Conservation (phyloP, 2,888 invertebrate genomes). For the Caenorhabditis panamensis region DNA sequence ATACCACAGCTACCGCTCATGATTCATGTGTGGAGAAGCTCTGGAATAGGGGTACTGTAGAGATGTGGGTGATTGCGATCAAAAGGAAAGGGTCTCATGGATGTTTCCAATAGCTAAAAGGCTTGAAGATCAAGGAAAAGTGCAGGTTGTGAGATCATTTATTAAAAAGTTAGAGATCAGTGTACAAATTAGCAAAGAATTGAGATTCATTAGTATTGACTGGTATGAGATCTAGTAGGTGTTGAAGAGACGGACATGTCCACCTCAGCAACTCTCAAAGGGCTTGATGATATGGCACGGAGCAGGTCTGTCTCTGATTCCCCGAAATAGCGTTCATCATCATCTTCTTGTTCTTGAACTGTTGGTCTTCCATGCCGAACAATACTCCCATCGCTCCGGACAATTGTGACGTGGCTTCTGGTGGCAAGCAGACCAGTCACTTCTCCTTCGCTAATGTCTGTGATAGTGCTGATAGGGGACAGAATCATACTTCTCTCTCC, state of each 20-base stretch:
- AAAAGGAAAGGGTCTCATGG: background rate
- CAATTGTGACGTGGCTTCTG: constrained; percentile 22
- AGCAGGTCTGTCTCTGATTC: constrained; percentile 21
- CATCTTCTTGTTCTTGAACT: constrained; percentile 19
- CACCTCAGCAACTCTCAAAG: constrained; percentile 25
- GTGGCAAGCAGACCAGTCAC: background rate
- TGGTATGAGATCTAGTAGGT: constrained; percentile 21
- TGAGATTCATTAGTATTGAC: constrained; percentile 16
- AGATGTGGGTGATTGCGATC: no score
- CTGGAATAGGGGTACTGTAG: background rate
- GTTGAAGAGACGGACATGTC: constrained; percentile 36
- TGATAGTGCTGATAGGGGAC: constrained; percentile 37
- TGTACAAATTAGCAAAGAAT: background rate
- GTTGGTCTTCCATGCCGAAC: constrained; percentile 18
- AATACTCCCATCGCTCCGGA: constrained; percentile 43
- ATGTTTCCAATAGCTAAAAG: background rate
- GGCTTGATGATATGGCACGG: constrained; percentile 27
- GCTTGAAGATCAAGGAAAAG: background rate
- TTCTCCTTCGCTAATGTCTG: constrained; percentile 52
- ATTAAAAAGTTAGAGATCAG: background rate
- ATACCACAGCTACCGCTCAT: constrained; percentile 73
- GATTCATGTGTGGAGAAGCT: constrained; percentile 12
- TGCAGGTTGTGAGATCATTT: background rate
- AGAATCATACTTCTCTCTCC: background rate
- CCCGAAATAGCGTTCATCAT: background rate